Conservation (phyloP, 2,888 invertebrate genomes). For the Tipula confusa region DNA sequence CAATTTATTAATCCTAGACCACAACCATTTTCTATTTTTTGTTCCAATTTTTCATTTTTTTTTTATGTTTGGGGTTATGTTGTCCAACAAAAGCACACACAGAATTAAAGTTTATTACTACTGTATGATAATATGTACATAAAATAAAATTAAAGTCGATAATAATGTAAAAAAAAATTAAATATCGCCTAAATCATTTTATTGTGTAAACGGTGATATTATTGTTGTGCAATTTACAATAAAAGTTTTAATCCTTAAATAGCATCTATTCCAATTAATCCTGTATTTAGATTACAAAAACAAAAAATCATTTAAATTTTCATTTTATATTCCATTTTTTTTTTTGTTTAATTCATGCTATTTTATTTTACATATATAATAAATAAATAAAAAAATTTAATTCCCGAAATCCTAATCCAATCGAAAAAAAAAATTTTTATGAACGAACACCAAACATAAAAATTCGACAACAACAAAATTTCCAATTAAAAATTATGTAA, state of each 20-base stretch:
- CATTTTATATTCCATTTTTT: neutral
- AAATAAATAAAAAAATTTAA: too few relatives aligned
- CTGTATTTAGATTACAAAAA: neutral
- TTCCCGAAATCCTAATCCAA: constrained; percentile 5
- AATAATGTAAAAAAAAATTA: too few relatives aligned
- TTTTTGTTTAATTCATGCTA: neutral
- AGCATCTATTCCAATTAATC: neutral
- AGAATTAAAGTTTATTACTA: neutral
- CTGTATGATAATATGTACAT: neutral
- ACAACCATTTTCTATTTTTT: neutral
- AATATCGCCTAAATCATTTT: neutral
- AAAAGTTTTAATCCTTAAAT: neutral
- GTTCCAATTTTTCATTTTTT: too few relatives aligned
- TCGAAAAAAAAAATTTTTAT: neutral
- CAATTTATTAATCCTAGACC: neutral
- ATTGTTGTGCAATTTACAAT: neutral
- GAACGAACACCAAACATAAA: neutral
- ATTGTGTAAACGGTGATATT: neutral
- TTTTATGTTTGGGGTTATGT: too few relatives aligned
- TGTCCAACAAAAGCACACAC: neutral
- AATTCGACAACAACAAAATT: neutral
- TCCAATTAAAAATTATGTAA: constrained; percentile 20
- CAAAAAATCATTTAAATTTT: neutral
- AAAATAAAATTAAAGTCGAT: too few relatives aligned
- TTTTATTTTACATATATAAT: neutral